A percentile compares a stretch with the other conserved stretches of the same genome.
phyloP scores from a whole-genome alignment of 64 coral and sea anemone genomes.

The Hydrozoanthus tunicans region DNA sequence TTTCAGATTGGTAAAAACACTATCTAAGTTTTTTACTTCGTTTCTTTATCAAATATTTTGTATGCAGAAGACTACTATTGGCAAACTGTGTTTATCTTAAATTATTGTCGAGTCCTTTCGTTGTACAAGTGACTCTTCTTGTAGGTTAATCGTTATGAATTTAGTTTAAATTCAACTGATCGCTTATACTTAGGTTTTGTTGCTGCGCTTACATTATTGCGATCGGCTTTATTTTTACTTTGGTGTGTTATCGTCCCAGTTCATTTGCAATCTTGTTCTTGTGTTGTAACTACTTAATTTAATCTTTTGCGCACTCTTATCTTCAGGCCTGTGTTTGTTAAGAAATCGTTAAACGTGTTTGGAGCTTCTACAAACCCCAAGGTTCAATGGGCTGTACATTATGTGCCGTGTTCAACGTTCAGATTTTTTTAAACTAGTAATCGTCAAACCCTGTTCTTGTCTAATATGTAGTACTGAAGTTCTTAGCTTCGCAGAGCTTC shows the following conservation, averaged over 20 bases:
- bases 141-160: background rate
- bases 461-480: too few relatives aligned
- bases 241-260: background rate
- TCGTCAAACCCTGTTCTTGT: too few relatives aligned
- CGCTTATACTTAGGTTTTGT: constrained; percentile 12
- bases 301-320: background rate
- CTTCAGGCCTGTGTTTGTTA: background rate
- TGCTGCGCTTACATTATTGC: background rate
- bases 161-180: background rate
- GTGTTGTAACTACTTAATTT: background rate
- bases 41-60: constrained; percentile 32
- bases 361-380: too few relatives aligned
- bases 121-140: constrained; percentile 8
- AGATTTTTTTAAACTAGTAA: too few relatives aligned
- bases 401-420: too few relatives aligned
- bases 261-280: background rate
- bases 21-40: constrained; percentile 39
- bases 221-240: background rate
- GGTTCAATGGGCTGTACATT: too few relatives aligned
- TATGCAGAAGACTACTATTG: constrained; percentile 3
- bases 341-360: background rate
- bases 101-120: constrained; percentile 42
- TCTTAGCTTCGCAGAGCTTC: too few relatives aligned
- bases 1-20: background rate
- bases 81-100: constrained; percentile 15